Evolutionary conservation across 2,797 vertebrate genomes (phyloP).

Genomic region (Diplodus puntazzo): DNA sequence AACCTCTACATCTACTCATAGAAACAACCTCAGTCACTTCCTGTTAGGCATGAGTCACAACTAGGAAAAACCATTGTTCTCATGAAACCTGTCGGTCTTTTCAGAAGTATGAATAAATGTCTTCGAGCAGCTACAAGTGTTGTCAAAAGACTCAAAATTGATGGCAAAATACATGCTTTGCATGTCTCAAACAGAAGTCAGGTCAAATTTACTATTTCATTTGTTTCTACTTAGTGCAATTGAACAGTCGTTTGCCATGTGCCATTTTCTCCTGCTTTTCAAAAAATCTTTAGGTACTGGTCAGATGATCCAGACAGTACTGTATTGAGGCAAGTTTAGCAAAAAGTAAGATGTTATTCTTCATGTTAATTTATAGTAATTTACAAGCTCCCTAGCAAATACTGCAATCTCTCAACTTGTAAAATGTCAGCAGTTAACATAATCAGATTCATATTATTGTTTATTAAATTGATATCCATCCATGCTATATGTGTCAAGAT

Average conservation of each 20-base stretch:
- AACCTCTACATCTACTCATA: neutral
- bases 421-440: neutral
- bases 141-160: neutral
- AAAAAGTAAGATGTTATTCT: no score
- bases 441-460: neutral
- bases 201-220: no score
- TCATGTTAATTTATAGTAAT: neutral
- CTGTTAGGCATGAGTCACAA: neutral
- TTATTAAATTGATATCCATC: neutral
- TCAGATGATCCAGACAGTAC: neutral
- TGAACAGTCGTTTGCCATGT: neutral
- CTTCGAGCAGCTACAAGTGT: neutral
- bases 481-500: neutral
- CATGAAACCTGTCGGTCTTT: neutral
- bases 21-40: slow-evolving; percentile 1
- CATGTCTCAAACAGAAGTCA: no score
- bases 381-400: neutral
- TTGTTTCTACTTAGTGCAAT: no score
- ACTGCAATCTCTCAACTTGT: neutral
- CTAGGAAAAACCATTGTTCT: no score
- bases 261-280: neutral
- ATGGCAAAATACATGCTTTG: neutral
- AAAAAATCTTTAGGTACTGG: neutral
- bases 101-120: neutral
- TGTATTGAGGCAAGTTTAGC: neutral